These are phyloP conservation scores for Ophioderma brevispina DNA, from an alignment of 35 echinoderm and acorn worm species.

Conservation along the genomic window DNA sequence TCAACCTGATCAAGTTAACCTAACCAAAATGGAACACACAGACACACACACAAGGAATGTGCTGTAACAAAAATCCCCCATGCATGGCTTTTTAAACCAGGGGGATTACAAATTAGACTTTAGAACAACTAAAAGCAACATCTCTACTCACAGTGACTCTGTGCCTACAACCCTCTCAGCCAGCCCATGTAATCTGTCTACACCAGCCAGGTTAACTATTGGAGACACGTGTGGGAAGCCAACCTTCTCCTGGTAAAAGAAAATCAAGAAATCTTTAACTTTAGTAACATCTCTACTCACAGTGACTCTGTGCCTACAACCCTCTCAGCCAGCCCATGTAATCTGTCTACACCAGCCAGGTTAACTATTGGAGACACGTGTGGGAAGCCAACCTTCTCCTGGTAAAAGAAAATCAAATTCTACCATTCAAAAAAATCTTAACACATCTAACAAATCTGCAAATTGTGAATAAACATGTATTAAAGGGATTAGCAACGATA, in stretches of 20 bases:
- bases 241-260: constrained; percentile 64
- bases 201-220: constrained; percentile 78
- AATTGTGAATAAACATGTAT: no score
- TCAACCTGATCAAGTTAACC: no score
- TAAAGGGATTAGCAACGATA: no score
- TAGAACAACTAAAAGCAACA: no score
- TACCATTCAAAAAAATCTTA: no score
- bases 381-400: constrained; percentile 87
- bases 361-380: constrained; percentile 93
- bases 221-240: constrained; percentile 94
- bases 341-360: constrained; percentile 67
- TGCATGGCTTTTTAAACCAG: no score
- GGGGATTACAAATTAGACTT: no score
- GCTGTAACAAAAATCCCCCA: no score
- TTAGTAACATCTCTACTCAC: constrained; percentile 84
- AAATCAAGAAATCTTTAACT: not conserved
- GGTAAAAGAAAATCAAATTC: constrained; percentile 14
- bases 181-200: constrained; percentile 82
- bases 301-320: constrained; percentile 95
- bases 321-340: constrained; percentile 90
- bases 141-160: constrained; percentile 98
- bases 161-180: constrained; percentile 94
- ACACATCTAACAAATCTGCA: no score
- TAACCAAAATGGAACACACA: no score
- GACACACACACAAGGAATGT: no score